Conservation (phyloP, 1,140 invertebrate genomes). For the Nebria ingens region DNA sequence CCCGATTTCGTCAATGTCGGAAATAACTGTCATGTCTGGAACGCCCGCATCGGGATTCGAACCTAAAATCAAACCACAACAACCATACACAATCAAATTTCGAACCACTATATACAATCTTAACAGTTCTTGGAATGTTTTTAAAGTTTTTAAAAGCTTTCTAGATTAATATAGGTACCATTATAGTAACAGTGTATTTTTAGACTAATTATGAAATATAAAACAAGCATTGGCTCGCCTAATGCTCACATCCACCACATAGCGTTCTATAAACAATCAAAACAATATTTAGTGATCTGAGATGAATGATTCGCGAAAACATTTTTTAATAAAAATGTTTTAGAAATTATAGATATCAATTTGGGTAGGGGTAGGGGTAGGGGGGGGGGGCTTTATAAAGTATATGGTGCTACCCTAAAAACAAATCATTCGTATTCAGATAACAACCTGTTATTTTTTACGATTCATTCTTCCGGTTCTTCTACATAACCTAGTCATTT, state of each 20-base stretch:
- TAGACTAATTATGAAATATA: neutral
- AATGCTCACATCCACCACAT: neutral
- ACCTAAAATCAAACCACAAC: constrained; percentile 38
- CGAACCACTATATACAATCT: neutral
- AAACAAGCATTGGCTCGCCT: neutral
- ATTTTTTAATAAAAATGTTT: too few species aligned
- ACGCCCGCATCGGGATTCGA: constrained; percentile 52
- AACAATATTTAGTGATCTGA: too few species aligned
- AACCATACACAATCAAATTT: neutral
- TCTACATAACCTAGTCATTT: too few species aligned
- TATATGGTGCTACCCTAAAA: too few species aligned
- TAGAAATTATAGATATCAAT: too few species aligned
- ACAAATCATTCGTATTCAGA: neutral
- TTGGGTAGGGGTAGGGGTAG: too few species aligned
- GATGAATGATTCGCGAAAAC: too few species aligned
- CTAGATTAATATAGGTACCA: neutral
- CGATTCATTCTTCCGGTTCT: too few species aligned
- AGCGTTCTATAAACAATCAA: too few species aligned
- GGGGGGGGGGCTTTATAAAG: too few species aligned
- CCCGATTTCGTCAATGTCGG: constrained; percentile 81
- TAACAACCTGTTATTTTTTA: neutral
- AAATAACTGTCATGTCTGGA: constrained; percentile 88
- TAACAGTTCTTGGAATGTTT: too few species aligned
- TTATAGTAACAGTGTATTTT: neutral
- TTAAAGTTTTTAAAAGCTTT: neutral